phyloP scores from a whole-genome alignment of 2,113 vertebrate genomes.

The Morone chrysops region DNA sequence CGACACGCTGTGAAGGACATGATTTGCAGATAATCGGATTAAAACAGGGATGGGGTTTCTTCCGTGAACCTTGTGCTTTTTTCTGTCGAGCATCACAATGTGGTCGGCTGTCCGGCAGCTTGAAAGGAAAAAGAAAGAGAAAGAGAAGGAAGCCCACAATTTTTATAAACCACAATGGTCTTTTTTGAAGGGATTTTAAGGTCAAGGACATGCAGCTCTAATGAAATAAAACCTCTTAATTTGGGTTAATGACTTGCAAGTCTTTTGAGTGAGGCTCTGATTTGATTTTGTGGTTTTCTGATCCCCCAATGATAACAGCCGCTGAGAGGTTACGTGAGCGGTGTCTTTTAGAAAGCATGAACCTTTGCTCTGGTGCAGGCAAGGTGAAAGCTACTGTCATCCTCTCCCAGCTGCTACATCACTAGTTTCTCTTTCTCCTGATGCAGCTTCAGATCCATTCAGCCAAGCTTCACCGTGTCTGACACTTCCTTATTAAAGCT shows the following conservation, averaged over 20 bases:
- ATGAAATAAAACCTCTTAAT: conserved; percentile 27
- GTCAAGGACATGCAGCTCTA: conserved; percentile 12
- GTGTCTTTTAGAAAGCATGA: neutral
- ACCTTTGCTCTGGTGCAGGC: neutral
- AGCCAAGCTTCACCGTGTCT: neutral
- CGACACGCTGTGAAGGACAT: conserved; percentile 62
- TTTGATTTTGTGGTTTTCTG: conserved; percentile 36
- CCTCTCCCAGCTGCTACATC: neutral
- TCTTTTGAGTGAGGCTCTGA: conserved; percentile 33
- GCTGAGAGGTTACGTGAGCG: conserved; percentile 14
- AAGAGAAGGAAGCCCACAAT: conserved; percentile 9
- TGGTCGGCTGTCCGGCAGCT: conserved; percentile 98
- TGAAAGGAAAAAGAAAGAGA: conserved; percentile 39
- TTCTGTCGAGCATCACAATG: conserved; percentile 87
- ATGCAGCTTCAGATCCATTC: conserved; percentile 10
- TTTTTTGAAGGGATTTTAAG: conserved; percentile 5
- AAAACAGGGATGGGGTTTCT: conserved; percentile 65
- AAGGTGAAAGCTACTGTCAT: conserved; percentile 28
- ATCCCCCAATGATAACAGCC: conserved; percentile 22
- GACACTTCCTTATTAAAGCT: conserved; percentile 49
- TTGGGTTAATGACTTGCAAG: conserved; percentile 16
- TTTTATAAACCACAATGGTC: conserved; percentile 17
- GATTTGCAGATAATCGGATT: conserved; percentile 71
- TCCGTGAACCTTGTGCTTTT: conserved; percentile 69
- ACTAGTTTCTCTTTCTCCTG: neutral